phyloP scores from a whole-genome alignment of 2,888 invertebrate genomes.

The Slavum lentiscoides region DNA sequence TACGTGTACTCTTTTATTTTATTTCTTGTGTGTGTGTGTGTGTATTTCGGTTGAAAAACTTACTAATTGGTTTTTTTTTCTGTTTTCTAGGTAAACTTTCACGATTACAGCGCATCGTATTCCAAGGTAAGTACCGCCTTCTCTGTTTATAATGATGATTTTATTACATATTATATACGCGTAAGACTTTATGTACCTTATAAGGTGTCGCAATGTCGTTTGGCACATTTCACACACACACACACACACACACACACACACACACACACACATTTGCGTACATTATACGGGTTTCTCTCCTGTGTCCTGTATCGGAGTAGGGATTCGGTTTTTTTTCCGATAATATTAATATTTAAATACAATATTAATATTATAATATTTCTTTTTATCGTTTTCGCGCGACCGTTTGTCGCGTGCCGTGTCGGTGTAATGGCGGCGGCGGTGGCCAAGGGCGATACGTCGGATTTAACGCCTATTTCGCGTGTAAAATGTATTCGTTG shows the following conservation, averaged over 20 bases:
- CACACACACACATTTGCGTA: too few species aligned
- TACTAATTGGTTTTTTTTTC: conserved; percentile 5
- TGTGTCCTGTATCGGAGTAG: background rate
- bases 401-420: too few species aligned
- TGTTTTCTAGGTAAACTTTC: conserved; percentile 31
- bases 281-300: background rate
- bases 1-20: too few species aligned
- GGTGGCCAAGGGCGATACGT: too few species aligned
- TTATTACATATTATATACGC: background rate
- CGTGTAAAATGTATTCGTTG: too few species aligned
- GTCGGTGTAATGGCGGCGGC: too few species aligned
- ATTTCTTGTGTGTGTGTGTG: background rate
- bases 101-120: conserved; percentile 45
- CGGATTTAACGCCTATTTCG: too few species aligned
- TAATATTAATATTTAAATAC: too few species aligned
- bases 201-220: conserved; percentile 38
- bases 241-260: background rate
- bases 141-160: background rate
- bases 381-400: too few species aligned
- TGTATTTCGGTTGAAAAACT: background rate
- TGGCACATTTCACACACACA: conserved; percentile 43
- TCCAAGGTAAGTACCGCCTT: conserved; percentile 40
- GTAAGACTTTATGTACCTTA: conserved; percentile 8
- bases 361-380: too few species aligned
- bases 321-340: background rate